Evolutionary conservation across 92 coral and sea anemone genomes (phyloP).

Genomic region (Pocillopora meandrina): DNA sequence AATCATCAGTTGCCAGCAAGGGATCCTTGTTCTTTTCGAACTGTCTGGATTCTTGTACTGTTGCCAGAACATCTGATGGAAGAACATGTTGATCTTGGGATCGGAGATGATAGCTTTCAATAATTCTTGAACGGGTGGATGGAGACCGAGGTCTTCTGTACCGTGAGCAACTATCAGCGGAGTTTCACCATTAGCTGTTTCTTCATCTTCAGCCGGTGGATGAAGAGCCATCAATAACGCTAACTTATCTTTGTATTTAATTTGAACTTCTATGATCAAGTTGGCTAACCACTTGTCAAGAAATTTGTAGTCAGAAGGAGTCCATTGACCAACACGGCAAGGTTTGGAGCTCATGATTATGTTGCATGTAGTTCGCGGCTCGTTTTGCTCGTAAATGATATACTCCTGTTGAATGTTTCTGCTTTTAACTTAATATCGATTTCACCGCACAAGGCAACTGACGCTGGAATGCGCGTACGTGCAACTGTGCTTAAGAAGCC

Average conservation of each 20-base stretch:
- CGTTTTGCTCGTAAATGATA: not conserved
- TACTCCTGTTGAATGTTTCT: too few relatives aligned
- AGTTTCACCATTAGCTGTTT: too few relatives aligned
- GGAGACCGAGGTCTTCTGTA: conserved; percentile 22
- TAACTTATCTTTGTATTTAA: conserved; percentile 39
- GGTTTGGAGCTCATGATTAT: conserved; percentile 4
- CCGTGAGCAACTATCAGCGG: not conserved
- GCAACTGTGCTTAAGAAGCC: too few relatives aligned
- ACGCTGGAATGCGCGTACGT: too few relatives aligned
- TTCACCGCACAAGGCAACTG: too few relatives aligned
- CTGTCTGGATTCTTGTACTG: not conserved
- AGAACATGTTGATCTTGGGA: conserved; percentile 51
- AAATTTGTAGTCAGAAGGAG: conserved; percentile 54
- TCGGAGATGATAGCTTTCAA: conserved; percentile 42
- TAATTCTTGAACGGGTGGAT: conserved; percentile 50
- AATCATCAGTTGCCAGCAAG: too few relatives aligned
- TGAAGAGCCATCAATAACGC: conserved; percentile 31
- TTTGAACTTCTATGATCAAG: conserved; percentile 46
- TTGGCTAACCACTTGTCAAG: conserved; percentile 54
- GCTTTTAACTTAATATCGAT: too few relatives aligned
- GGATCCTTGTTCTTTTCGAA: too few relatives aligned
- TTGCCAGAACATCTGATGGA: too few relatives aligned
- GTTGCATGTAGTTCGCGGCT: too few relatives aligned
- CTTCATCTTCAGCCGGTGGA: conserved; percentile 50
- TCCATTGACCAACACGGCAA: conserved; percentile 52